phyloP scores from a whole-genome alignment of 2,113 vertebrate genomes.

The Gallinago paraguaiae region DNA sequence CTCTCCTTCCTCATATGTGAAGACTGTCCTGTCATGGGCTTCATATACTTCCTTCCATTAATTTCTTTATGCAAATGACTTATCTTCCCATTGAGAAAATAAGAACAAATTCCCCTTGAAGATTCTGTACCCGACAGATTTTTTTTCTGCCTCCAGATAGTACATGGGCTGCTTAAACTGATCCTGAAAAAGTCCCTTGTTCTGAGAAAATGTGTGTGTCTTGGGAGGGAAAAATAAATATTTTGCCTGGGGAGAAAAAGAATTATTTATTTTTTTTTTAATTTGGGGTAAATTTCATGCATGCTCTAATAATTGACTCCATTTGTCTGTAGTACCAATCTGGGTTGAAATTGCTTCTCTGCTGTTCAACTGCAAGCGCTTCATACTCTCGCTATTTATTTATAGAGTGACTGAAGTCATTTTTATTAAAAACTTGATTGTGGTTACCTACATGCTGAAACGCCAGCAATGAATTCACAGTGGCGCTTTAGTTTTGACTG shows the following conservation, averaged over 20 bases:
- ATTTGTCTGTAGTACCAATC: neutral
- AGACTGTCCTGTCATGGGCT: neutral
- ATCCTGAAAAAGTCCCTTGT: neutral
- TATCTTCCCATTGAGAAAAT: neutral
- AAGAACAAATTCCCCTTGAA: neutral
- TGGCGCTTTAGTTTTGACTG: neutral
- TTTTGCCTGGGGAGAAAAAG: neutral
- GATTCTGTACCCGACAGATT: neutral
- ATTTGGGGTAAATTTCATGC: neutral
- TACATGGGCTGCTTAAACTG: neutral
- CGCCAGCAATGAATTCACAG: neutral
- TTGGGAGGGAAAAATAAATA: neutral
- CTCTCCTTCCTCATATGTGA: neutral
- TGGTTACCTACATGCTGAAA: neutral
- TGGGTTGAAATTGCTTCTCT: neutral
- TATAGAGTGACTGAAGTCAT: neutral
- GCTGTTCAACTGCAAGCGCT: neutral
- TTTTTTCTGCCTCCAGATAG: neutral
- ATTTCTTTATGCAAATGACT: neutral
- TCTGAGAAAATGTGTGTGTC: neutral
- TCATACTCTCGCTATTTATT: neutral
- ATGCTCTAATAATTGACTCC: neutral
- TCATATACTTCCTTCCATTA: neutral
- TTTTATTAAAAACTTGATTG: neutral
- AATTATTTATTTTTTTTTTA: neutral